These are phyloP conservation scores for Cherax destructor DNA, from an alignment of 1,140 invertebrate genomes.

Conservation along the genomic window DNA sequence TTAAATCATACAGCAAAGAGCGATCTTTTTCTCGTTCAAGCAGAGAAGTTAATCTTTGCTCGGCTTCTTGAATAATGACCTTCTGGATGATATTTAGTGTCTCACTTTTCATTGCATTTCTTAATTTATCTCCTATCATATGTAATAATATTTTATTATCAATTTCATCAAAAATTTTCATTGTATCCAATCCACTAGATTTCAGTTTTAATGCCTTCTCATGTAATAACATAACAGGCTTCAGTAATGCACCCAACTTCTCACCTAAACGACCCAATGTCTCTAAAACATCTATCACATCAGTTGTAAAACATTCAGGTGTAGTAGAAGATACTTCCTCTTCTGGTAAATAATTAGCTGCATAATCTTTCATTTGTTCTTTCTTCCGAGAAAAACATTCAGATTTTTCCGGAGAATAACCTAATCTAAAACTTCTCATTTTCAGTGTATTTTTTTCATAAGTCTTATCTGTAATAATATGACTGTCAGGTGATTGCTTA, in stretches of 20 bases:
- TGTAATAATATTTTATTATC: conserved; percentile 26
- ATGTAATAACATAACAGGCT: neutral
- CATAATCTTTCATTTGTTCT: neutral
- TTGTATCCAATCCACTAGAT: conserved; percentile 7
- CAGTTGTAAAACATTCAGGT: neutral
- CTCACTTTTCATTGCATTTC: neutral
- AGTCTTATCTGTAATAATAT: neutral
- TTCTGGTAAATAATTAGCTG: neutral
- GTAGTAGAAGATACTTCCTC: conserved; percentile 28
- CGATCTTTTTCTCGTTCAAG: conserved; percentile 14
- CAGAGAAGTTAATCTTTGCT: neutral
- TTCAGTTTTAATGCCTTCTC: conserved; percentile 4
- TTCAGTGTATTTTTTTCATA: neutral
- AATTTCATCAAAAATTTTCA: conserved; percentile 15
- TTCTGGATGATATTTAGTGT: conserved; percentile 25
- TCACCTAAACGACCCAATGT: conserved; percentile 17
- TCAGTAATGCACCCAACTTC: conserved; percentile 12
- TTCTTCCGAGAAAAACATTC: neutral
- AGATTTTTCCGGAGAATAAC: neutral
- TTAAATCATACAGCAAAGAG: neutral
- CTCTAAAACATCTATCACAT: conserved; percentile 35
- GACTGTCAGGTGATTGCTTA: no score
- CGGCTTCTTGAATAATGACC: conserved; percentile 25
- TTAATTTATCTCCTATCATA: conserved; percentile 20
- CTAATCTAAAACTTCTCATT: neutral